These are phyloP conservation scores for Panagrolaimus sp. DNA, from an alignment of 1,140 invertebrate species.

Conservation along the genomic window DNA sequence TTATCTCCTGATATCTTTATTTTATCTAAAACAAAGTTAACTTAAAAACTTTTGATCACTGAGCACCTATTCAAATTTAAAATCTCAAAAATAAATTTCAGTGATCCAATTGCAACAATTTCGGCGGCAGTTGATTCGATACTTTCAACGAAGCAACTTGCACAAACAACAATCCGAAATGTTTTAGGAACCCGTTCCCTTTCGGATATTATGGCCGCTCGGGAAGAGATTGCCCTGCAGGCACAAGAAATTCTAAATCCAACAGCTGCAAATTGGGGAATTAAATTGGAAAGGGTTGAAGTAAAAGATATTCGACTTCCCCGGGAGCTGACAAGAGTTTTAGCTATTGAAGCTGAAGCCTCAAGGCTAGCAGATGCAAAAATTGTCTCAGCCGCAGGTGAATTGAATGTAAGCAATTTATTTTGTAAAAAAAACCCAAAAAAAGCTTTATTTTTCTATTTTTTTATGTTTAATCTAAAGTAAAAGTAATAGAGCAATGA, in stretches of 20 bases:
- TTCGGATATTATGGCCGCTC: slow-evolving; percentile 79
- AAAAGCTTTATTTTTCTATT: no score
- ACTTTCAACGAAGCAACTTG: slow-evolving; percentile 44
- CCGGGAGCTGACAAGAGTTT: slow-evolving; percentile 38
- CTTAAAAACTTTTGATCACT: no score
- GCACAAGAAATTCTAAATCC: slow-evolving; percentile 68
- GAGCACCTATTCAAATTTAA: not conserved
- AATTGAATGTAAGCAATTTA: slow-evolving; percentile 67
- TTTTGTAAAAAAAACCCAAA: not conserved
- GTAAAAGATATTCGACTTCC: slow-evolving; percentile 63
- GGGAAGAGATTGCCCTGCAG: slow-evolving; percentile 79
- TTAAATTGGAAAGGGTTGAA: slow-evolving; percentile 51
- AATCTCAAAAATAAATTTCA: slow-evolving; percentile 19
- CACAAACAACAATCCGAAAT: slow-evolving; percentile 68
- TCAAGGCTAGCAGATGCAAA: slow-evolving; percentile 49
- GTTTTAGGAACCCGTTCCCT: slow-evolving; percentile 86
- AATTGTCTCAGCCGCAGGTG: slow-evolving; percentile 62
- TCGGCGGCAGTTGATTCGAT: slow-evolving; percentile 40
- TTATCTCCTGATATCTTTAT: no score
- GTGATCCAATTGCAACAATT: slow-evolving; percentile 51
- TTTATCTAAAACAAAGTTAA: no score
- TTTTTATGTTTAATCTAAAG: not conserved
- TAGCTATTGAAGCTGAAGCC: slow-evolving; percentile 54
- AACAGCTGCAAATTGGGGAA: slow-evolving; percentile 54
- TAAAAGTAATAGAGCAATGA: no score